Conservation (phyloP, 2,888 invertebrate species). For the Euzetes globulus region DNA sequence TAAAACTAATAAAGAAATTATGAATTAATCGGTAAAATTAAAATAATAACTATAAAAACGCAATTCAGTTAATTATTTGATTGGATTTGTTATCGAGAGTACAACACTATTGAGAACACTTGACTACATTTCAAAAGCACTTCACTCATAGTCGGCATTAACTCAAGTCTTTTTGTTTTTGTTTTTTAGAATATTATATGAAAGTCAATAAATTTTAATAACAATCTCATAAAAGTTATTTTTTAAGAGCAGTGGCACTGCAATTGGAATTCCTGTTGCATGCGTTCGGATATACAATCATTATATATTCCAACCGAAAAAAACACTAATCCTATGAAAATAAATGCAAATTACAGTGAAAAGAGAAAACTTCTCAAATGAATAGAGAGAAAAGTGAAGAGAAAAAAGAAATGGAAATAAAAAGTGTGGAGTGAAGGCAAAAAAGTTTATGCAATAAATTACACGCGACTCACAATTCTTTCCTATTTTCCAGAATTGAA, state of each 20-base stretch:
- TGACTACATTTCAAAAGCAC: neutral
- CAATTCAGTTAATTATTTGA: constrained; percentile 1
- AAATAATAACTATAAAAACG: neutral
- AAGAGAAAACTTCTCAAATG: neutral
- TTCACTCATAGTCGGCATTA: neutral
- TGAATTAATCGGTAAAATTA: neutral
- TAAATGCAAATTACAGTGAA: constrained; percentile 19
- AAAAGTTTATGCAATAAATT: constrained; percentile 6
- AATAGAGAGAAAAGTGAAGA: neutral
- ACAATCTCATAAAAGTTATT: constrained; percentile 3
- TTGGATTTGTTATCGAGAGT: neutral
- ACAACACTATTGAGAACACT: neutral
- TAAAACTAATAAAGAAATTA: too few species aligned
- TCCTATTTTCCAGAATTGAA: neutral
- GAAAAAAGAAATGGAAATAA: neutral
- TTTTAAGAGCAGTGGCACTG: neutral
- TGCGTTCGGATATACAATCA: constrained; percentile 1
- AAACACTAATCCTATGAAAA: constrained; percentile 17
- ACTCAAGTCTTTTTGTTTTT: neutral
- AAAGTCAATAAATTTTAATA: constrained; percentile 17
- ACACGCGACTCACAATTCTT: neutral
- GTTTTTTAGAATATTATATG: neutral
- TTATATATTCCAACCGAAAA: neutral
- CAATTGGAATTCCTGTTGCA: constrained; percentile 12
- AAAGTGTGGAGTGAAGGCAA: neutral